phyloP scores from a whole-genome alignment of 2,888 invertebrate genomes.

The Timandra comae region DNA sequence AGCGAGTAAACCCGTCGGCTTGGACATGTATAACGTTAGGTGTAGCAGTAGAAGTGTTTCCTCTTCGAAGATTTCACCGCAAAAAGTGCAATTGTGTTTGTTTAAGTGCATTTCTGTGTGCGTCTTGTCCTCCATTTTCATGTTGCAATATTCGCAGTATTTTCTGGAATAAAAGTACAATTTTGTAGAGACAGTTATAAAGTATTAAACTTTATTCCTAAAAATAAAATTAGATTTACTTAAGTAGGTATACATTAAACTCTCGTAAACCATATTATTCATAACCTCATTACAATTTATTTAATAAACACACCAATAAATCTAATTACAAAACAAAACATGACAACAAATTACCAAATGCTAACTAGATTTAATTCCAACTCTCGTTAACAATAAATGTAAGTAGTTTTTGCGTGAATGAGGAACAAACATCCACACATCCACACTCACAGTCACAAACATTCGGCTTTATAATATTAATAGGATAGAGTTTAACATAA shows the following conservation, averaged over 20 bases:
- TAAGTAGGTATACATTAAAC: too few relatives aligned
- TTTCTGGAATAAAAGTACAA: slow-evolving; percentile 4
- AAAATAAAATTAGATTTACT: too few relatives aligned
- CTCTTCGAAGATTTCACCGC: slow-evolving; percentile 3
- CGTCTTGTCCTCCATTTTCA: background rate
- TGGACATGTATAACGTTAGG: background rate
- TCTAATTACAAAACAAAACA: too few relatives aligned
- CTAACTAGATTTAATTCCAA: slow-evolving; percentile 9
- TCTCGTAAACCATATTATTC: too few relatives aligned
- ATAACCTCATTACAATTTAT: too few relatives aligned
- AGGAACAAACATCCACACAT: too few relatives aligned
- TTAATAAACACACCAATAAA: too few relatives aligned
- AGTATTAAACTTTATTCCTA: background rate
- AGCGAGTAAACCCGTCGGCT: background rate
- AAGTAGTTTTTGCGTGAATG: too few relatives aligned
- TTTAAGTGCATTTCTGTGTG: background rate
- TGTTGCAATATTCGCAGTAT: slow-evolving; percentile 8
- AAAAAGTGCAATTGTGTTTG: slow-evolving; percentile 2
- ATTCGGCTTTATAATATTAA: too few relatives aligned
- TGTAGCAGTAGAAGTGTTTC: background rate
- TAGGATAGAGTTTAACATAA: too few relatives aligned
- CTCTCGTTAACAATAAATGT: slow-evolving; percentile 16
- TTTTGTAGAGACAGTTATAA: background rate
- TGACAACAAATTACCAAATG: slow-evolving; percentile 4
- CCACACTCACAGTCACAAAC: too few relatives aligned